Percentiles rank a stretch among this genome's conserved stretches.
These are phyloP conservation scores for Mormyrus hasselquistii DNA, from an alignment of 2,797 vertebrate species.

Conservation along the genomic window DNA sequence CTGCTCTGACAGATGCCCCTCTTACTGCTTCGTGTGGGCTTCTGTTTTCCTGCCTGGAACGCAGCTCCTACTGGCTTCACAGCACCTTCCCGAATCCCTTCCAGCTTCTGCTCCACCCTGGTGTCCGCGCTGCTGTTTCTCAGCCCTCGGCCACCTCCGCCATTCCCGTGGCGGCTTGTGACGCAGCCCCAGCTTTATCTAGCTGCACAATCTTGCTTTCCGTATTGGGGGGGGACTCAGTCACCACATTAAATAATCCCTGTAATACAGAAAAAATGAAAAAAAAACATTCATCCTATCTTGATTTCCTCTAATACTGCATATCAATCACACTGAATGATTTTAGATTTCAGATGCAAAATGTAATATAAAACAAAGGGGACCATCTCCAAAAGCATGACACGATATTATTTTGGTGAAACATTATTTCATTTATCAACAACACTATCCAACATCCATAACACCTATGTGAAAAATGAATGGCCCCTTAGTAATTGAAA, in stretches of 20 bases:
- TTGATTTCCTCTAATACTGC: not conserved
- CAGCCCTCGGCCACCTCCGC: not conserved
- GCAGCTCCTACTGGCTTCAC: not conserved
- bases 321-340: not conserved
- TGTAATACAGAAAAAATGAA: not conserved
- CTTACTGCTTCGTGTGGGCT: not conserved
- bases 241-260: not conserved
- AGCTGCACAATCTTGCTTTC: not conserved
- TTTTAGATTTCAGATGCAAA: not conserved
- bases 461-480: not conserved
- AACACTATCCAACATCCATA: not conserved
- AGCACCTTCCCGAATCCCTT: not conserved
- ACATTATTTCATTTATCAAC: not conserved
- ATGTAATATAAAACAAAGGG: not conserved
- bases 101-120: not conserved
- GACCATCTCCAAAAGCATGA: not conserved
- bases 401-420: not conserved
- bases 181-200: not conserved
- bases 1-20: not conserved
- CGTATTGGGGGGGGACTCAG: not conserved
- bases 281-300: not conserved
- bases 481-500: not conserved
- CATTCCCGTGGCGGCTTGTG: not conserved
- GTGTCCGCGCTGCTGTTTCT: not conserved
- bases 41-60: not conserved